Conservation (phyloP, 1,140 invertebrate species). For the Vanessa atalanta region DNA sequence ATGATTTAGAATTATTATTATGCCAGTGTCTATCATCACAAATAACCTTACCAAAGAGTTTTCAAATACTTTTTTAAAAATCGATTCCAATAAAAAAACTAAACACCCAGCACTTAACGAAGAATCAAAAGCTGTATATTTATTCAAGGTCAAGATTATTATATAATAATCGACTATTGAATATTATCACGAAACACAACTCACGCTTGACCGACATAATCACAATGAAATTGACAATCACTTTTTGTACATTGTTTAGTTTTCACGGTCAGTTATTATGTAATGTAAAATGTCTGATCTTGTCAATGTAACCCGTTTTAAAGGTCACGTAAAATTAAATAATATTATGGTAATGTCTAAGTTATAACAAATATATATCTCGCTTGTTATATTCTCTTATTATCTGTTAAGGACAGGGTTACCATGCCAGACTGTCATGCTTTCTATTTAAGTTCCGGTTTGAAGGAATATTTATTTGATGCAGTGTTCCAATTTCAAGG, state of each 20-base stretch:
- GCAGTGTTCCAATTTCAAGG: no score
- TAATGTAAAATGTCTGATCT: constrained; percentile 9
- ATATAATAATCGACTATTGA: not conserved
- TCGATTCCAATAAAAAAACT: no score
- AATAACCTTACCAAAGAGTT: no score
- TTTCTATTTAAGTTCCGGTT: no score
- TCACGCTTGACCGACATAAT: constrained; percentile 19
- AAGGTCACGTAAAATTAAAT: not conserved
- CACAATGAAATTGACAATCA: constrained; percentile 8
- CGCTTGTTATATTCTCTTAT: not conserved
- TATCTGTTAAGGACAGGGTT: no score
- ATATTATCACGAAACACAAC: not conserved
- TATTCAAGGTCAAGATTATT: not conserved
- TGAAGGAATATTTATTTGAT: no score
- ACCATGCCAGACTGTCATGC: no score
- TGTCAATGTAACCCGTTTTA: constrained; percentile 2
- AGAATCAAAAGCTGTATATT: not conserved
- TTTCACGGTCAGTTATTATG: constrained; percentile 14
- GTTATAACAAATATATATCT: not conserved
- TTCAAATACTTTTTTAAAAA: no score
- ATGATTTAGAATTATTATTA: no score
- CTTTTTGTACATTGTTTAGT: constrained; percentile 18
- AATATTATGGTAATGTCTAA: not conserved
- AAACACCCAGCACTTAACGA: not conserved
- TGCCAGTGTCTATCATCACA: no score